Base-by-base conservation (phyloP, 2,888 invertebrate species). In the Colletes collaris region DNA sequence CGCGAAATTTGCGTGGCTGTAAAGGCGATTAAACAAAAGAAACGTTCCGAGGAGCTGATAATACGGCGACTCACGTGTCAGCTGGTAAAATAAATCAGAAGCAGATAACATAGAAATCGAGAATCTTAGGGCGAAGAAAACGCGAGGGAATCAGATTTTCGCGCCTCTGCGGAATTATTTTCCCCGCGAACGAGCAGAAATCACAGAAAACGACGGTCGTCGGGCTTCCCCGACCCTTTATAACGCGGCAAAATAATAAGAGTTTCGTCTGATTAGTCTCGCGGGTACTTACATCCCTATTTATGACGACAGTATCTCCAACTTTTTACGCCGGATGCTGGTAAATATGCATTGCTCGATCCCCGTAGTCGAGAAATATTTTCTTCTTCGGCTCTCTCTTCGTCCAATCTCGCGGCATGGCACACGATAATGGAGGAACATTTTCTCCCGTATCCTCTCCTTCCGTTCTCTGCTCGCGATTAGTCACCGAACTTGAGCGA, bases 191-290 rank as follows among this genome's bases (percentile, higher is more conserved):
- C 72, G 71, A 63, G 63, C 60, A 59, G 76, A 78, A 86, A 81
- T 82, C 83, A 79, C 68, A 62, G 62, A 37, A 55, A 77, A 63
- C 56, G 60, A 56, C 67, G 81, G 76, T 77, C 68, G 76, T 52
- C 46, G 60, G 53, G 52, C 19, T 35, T 40, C 16, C 44, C 64
- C 66, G 56, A 55, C 55, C 40, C 46, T 66, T 66, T 44, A 83
- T 80, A 86, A 86, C 68, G 81, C 53, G 58, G 82, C 79, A 76
- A 82, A 90, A 90, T 91, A 89, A 89, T 90, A 89, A 86, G 86
- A 90, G 85, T 89, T 87, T 85, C 76, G 79, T 76, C 69, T 79
- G 86, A 83, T 87, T 81, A 86, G 84, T 82, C 86, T 83, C 86
- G 71, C 75, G 83, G 77, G 82, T 76, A 78, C 76, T 82, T 79